phyloP scores from a whole-genome alignment of 2,113 vertebrate species.

The Ivindomyrus marchei region DNA sequence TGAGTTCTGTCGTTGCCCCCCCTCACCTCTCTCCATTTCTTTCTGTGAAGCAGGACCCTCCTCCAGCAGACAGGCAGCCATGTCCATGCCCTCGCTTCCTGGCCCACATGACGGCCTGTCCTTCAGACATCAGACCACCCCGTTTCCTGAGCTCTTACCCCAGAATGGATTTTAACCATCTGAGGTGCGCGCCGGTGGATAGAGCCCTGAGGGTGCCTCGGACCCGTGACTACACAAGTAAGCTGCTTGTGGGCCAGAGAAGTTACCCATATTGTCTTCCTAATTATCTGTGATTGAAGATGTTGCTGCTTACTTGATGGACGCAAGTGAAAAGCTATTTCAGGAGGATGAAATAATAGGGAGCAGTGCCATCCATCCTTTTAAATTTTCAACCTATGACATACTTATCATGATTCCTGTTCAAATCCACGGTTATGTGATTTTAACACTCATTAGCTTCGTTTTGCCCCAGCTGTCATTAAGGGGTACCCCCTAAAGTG shows the following conservation, averaged over 20 bases:
- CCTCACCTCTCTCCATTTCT: not conserved
- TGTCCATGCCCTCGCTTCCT: constrained; percentile 52
- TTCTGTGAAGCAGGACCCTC: constrained; percentile 31
- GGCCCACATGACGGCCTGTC: constrained; percentile 52
- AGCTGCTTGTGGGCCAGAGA: constrained; percentile 16
- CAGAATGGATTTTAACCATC: constrained; percentile 31
- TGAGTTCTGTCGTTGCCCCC: not conserved
- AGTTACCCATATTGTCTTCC: not conserved
- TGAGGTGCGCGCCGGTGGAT: not conserved
- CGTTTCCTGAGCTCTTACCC: constrained; percentile 29
- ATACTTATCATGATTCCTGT: not conserved
- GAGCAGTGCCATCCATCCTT: not conserved
- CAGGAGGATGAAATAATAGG: not conserved
- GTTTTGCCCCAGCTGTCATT: not conserved
- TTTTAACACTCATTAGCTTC: constrained; percentile 3
- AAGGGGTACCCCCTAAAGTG: not conserved
- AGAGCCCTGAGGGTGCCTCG: constrained; percentile 21
- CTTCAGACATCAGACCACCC: constrained; percentile 30
- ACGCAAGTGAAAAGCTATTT: not conserved
- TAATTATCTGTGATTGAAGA: not conserved
- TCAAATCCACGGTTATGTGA: not conserved
- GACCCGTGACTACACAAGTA: constrained; percentile 31
- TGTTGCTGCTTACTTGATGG: not conserved
- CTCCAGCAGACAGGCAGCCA: not conserved
- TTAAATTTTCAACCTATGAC: not conserved